Percentiles rank a stretch among this genome's conserved stretches.
Conservation (phyloP, 2,113 vertebrate genomes). For the Paramisgurnus dabryanus region DNA sequence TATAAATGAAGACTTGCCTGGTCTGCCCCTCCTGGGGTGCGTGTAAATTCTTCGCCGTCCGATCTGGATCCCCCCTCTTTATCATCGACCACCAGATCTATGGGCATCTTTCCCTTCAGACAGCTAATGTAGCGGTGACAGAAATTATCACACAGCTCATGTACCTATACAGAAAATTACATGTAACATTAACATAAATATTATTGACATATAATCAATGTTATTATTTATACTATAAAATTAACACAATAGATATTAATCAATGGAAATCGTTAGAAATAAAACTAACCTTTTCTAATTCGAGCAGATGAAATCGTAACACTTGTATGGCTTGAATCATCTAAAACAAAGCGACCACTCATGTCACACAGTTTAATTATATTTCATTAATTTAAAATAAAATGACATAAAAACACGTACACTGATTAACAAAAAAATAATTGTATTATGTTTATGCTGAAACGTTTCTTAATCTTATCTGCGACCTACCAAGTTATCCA, state of each 20-base stretch:
- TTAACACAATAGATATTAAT: slow-evolving; percentile 1
- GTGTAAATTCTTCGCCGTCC: slow-evolving; percentile 90
- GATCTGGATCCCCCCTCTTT: slow-evolving; percentile 90
- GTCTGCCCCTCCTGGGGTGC: slow-evolving; percentile 83
- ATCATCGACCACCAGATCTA: slow-evolving; percentile 94
- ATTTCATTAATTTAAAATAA: neutral
- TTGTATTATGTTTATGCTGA: no score
- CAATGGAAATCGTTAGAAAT: neutral
- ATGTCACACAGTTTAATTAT: neutral
- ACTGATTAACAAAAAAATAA: no score
- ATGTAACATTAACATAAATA: neutral
- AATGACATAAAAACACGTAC: neutral
- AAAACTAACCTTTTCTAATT: slow-evolving; percentile 92
- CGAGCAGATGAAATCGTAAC: slow-evolving; percentile 96
- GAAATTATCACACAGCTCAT: slow-evolving; percentile 98
- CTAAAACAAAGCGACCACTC: slow-evolving; percentile 60
- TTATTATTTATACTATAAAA: neutral
- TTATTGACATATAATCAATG: no score
- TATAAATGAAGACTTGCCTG: slow-evolving; percentile 76
- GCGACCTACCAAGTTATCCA: slow-evolving; percentile 68
- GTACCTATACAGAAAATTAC: slow-evolving; percentile 76
- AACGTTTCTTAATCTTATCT: neutral
- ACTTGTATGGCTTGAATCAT: slow-evolving; percentile 98
- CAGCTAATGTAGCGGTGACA: slow-evolving; percentile 98
- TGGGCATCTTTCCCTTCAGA: slow-evolving; percentile 97